Evolutionary conservation across 2,888 invertebrate species (phyloP).

Genomic region (Oligia latruncula): DNA sequence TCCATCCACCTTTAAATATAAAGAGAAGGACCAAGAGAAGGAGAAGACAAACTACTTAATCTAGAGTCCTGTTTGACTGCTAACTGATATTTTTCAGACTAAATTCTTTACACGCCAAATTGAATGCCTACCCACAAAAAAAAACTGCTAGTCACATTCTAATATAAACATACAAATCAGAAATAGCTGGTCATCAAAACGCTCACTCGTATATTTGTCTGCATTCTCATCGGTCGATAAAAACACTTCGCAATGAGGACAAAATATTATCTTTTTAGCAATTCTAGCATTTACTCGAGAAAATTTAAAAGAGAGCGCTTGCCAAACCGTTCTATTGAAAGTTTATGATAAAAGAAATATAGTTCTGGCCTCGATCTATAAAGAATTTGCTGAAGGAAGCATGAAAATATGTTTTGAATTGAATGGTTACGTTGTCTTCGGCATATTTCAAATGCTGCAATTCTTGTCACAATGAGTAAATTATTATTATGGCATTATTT

Average conservation of each 20-base stretch:
- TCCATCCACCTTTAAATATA: too few species aligned
- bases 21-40: too few species aligned
- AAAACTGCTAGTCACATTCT: not conserved
- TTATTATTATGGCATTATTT: too few species aligned
- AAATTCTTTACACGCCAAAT: not conserved
- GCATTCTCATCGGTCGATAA: constrained; percentile 3
- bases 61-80: too few species aligned
- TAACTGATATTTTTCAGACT: too few species aligned
- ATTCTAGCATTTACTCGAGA: constrained; percentile 15
- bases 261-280: constrained; percentile 28
- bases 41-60: not conserved
- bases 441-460: not conserved
- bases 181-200: constrained; percentile 33
- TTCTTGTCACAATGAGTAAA: not conserved
- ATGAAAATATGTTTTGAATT: constrained; percentile 13
- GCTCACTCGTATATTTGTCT: not conserved
- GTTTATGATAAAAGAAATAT: constrained; percentile 46
- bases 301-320: constrained; percentile 18
- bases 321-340: constrained; percentile 48
- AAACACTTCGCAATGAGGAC: constrained; percentile 32
- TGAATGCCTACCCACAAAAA: not conserved
- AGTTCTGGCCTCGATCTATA: constrained; percentile 41
- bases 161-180: not conserved
- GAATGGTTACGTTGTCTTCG: not conserved
- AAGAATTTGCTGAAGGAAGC: constrained; percentile 23